These are phyloP conservation scores for Tapirus indicus DNA, from an alignment of 2,797 vertebrate genomes.

Conservation along the genomic window DNA sequence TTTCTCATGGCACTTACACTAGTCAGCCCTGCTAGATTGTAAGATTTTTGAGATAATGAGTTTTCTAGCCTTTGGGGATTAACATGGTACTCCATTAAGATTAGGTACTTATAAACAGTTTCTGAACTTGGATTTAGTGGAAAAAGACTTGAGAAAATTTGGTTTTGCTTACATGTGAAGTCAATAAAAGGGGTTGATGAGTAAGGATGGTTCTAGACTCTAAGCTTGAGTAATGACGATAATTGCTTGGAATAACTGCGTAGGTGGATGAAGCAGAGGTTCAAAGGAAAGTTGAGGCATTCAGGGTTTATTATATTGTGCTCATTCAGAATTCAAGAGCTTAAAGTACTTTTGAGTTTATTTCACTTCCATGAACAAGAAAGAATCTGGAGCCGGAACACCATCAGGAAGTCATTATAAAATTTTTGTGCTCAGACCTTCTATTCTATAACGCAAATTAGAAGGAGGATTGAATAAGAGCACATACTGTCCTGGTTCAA, in stretches of 20 bases:
- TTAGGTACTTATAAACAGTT: neutral
- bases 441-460: neutral
- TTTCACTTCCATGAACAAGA: neutral
- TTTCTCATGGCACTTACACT: neutral
- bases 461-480: neutral
- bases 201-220: neutral
- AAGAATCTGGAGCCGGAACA: neutral
- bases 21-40: neutral
- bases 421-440: neutral
- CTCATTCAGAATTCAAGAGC: slow-evolving; percentile 47
- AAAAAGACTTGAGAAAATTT: neutral
- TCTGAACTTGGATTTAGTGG: neutral
- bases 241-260: neutral
- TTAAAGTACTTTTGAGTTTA: slow-evolving; percentile 6
- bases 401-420: neutral
- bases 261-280: neutral
- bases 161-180: neutral
- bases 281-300: neutral
- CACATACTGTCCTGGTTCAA: neutral
- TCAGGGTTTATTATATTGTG: neutral
- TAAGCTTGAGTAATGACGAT: neutral
- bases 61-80: neutral
- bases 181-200: neutral
- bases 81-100: neutral
- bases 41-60: neutral